Base-by-base conservation (phyloP, 1,140 invertebrate species). In the Choristoneura fumiferana region DNA sequence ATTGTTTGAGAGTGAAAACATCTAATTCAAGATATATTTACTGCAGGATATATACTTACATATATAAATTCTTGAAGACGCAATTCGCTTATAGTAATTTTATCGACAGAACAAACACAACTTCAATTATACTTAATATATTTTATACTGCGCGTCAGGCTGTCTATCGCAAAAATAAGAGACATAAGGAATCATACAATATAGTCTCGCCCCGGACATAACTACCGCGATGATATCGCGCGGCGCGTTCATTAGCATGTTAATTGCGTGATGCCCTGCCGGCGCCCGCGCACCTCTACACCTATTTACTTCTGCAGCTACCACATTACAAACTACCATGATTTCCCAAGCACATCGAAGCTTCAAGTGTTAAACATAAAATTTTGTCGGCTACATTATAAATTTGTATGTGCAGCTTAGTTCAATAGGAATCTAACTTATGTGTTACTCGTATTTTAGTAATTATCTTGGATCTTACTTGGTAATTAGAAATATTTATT, bases 161-260 rank as follows among this genome's bases (percentile, higher is more conserved):
- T 71, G 73, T 78, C 75, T 73, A 69, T 73, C 73, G 63, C 52
- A 58, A 65, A 65, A 62, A 74, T 63, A 63, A 59, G 53, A 75
- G 59, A 71, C 75, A 80, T 84, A 83, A 81, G 71, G 73, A 79
- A 76, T 68, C 59, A 59, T 80, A 84, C 72, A 77, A 83, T 85
- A 86, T 78, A 79, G 81, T 77, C 75, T 65, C 68, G 67, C 65
- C 66, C n/a, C 76, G 73, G 75, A 81, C 76, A 81, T 88, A 88
- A 88, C 85, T 85, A 88, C 81, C 54, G 71, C 69, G 83, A 86
- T 84, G 81, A 81, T 88, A 86, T 88, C 85, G 73, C 59, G 71
- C 69, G 78, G 71, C 78, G 69, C 68, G 65, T 73, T 85, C 81
- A 88, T 88, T 88, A 84, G 79, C 85, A 88, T 88, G 78, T 85